Evolutionary conservation across 1,140 invertebrate genomes (phyloP).

Genomic region (Drosophila kikkawai): DNA sequence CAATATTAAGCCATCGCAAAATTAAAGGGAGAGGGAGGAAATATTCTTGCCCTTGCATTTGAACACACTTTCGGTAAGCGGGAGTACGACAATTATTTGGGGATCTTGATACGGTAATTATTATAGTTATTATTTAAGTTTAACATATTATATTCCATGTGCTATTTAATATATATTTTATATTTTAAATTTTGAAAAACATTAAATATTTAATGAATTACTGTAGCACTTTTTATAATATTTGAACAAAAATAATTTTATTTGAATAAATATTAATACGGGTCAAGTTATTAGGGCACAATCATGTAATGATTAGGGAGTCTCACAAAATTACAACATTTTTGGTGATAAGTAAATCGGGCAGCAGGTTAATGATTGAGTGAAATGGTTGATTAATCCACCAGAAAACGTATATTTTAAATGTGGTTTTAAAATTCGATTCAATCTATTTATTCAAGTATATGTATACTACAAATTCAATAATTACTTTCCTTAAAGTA

Average conservation of each 20-base stretch:
- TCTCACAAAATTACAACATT: background rate
- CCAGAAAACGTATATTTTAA: background rate
- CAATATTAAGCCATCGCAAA: slow-evolving; percentile 74
- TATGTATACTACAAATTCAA: background rate
- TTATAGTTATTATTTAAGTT: background rate
- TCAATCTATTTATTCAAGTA: background rate
- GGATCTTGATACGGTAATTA: background rate
- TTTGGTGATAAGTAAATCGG: background rate
- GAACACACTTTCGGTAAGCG: slow-evolving; percentile 5
- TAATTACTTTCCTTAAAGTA: background rate
- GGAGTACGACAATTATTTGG: background rate
- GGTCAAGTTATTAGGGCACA: background rate
- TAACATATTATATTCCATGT: background rate
- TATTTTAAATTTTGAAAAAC: background rate
- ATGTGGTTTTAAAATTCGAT: background rate
- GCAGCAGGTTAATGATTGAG: background rate
- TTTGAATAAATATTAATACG: background rate
- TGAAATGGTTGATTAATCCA: background rate
- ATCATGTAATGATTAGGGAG: background rate
- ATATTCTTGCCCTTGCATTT: background rate
- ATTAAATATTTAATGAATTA: too few species aligned
- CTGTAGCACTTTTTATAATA: too few species aligned
- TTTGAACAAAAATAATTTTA: background rate
- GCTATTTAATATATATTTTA: background rate
- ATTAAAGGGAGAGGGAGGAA: slow-evolving; percentile 2